These are phyloP conservation scores for Tenthredo mesomela DNA, from an alignment of 2,888 invertebrate species.

Conservation along the genomic window DNA sequence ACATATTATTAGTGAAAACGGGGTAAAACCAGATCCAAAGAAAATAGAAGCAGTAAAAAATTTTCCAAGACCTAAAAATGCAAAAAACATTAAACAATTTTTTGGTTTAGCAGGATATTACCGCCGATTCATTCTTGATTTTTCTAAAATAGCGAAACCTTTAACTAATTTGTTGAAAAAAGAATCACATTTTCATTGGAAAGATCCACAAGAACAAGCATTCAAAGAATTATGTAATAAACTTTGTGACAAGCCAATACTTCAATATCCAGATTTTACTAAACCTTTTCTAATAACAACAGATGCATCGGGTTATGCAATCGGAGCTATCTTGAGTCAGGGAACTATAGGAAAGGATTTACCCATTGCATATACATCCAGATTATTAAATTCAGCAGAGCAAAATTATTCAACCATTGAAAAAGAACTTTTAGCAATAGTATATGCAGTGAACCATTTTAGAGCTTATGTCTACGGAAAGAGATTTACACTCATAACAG, in stretches of 20 bases:
- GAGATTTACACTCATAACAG: no score
- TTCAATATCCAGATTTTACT: slow-evolving; percentile 56
- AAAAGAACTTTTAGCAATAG: no score
- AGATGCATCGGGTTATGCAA: slow-evolving; percentile 53
- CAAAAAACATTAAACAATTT: slow-evolving; percentile 16
- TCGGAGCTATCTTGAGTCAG: slow-evolving; percentile 53
- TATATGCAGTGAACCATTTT: no score
- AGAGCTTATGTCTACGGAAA: no score
- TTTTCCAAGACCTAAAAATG: no score
- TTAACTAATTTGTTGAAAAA: slow-evolving; percentile 53
- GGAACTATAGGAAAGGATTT: slow-evolving; percentile 50
- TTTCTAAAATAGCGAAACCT: slow-evolving; percentile 55
- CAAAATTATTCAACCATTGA: slow-evolving; percentile 50
- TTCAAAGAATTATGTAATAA: slow-evolving; percentile 51
- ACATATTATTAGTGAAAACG: no score
- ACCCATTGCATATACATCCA: slow-evolving; percentile 54
- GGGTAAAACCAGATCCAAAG: no score
- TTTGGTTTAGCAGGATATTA: slow-evolving; percentile 56
- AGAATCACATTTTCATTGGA: slow-evolving; percentile 51
- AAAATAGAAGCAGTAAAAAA: no score
- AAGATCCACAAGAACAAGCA: slow-evolving; percentile 2
- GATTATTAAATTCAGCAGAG: slow-evolving; percentile 52
- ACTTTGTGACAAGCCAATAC: slow-evolving; percentile 54
- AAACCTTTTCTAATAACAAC: slow-evolving; percentile 56
- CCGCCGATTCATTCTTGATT: slow-evolving; percentile 52